These are phyloP conservation scores for Apis laboriosa DNA, from an alignment of 1,140 invertebrate genomes.

Conservation along the genomic window DNA sequence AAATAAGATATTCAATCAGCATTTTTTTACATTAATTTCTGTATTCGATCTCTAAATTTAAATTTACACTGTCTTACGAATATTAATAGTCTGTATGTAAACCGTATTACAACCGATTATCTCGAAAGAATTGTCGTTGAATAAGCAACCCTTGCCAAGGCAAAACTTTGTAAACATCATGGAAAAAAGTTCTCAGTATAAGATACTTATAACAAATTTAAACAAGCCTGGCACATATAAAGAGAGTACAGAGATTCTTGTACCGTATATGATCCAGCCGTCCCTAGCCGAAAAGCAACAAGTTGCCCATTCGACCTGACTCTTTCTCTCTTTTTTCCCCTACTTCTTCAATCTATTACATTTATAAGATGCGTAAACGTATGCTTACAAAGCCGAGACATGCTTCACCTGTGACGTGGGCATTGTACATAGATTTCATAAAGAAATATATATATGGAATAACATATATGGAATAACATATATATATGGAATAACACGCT, in stretches of 20 bases:
- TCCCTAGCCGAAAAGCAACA: slow-evolving; percentile 75
- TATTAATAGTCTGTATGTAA: too few species aligned
- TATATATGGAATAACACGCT: background rate
- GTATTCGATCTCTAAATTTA: too few species aligned
- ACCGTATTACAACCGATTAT: background rate
- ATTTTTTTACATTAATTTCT: too few species aligned
- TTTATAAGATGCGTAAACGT: background rate
- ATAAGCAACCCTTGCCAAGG: background rate
- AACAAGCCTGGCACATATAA: slow-evolving; percentile 53
- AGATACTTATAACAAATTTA: slow-evolving; percentile 25
- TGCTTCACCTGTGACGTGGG: background rate
- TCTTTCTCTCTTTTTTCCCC: background rate
- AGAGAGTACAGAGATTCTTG: slow-evolving; percentile 47
- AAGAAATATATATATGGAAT: background rate
- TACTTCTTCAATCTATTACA: background rate
- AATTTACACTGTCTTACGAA: too few species aligned
- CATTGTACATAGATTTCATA: slow-evolving; percentile 12
- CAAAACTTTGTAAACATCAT: background rate
- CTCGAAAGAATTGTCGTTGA: too few species aligned
- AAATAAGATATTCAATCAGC: too few species aligned
- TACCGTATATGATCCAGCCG: slow-evolving; percentile 70
- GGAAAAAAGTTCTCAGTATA: background rate
- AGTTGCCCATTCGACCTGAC: slow-evolving; percentile 76
- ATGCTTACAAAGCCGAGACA: too few species aligned
- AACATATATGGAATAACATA: too few species aligned